Conservation (phyloP, 2,888 invertebrate species). For the Dryococelus australis region DNA sequence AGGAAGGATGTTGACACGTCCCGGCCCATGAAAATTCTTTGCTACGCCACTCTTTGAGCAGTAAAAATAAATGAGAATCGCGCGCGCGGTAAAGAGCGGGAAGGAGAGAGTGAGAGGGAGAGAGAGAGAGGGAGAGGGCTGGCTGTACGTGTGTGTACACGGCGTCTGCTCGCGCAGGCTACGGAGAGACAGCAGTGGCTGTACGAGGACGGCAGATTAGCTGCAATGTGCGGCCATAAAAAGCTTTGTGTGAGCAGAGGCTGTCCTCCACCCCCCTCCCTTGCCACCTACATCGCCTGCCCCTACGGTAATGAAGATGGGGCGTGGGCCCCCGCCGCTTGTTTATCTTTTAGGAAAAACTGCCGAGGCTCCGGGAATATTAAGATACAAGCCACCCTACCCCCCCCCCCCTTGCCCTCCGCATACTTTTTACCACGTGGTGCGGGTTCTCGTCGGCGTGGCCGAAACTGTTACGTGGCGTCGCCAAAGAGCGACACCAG, state of each 20-base stretch:
- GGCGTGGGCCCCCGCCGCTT: background rate
- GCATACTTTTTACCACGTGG: no score
- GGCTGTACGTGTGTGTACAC: background rate
- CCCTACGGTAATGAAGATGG: no score
- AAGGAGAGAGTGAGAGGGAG: background rate
- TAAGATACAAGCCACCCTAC: background rate
- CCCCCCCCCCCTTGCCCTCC: background rate
- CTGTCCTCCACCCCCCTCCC: no score
- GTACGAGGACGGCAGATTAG: background rate
- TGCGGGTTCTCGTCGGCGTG: no score
- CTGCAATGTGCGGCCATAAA: background rate
- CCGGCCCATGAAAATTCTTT: background rate
- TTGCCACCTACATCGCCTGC: no score
- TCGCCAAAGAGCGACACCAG: no score
- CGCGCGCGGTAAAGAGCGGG: background rate
- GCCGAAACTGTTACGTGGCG: no score
- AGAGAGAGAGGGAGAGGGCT: background rate
- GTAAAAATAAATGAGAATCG: background rate
- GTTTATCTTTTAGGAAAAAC: constrained; percentile 8
- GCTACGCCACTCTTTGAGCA: background rate
- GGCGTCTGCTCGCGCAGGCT: no score
- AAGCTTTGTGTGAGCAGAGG: background rate
- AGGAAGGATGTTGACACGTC: background rate
- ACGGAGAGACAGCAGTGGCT: background rate
- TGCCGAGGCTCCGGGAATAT: background rate